Conservation (phyloP, 2,113 vertebrate genomes). For the Erpornis zantholeuca region DNA sequence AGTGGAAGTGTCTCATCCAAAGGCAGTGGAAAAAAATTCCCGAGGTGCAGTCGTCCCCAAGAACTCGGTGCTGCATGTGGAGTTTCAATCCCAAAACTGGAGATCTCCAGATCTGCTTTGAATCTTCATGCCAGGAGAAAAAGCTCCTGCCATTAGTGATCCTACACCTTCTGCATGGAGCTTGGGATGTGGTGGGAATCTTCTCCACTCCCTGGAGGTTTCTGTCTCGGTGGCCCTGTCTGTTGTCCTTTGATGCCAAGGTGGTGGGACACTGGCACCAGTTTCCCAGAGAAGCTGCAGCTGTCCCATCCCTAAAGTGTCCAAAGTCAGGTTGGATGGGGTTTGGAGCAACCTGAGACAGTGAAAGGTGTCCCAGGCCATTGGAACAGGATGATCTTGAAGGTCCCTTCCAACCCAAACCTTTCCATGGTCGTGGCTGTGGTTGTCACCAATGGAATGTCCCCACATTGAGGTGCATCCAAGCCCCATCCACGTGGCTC, state of each 20-base stretch:
- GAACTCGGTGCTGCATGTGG: fast-evolving
- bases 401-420: neutral
- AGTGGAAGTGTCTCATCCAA: fast-evolving
- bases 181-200: neutral
- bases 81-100: neutral
- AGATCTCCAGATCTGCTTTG: neutral
- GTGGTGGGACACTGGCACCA: neutral
- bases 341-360: neutral
- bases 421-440: no score
- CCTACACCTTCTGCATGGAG: fast-evolving
- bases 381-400: neutral
- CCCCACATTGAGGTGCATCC: neutral
- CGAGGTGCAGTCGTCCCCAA: fast-evolving
- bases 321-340: fast-evolving
- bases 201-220: fast-evolving
- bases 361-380: neutral
- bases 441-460: neutral
- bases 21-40: neutral
- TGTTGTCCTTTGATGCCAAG: neutral
- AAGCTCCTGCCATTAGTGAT: neutral
- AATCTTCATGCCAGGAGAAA: neutral
- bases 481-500: neutral
- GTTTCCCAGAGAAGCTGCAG: neutral
- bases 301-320: neutral
- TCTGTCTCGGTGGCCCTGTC: neutral